Conservation (phyloP, 2,797 vertebrate species). For the Microctenopoma steveboyesi region DNA sequence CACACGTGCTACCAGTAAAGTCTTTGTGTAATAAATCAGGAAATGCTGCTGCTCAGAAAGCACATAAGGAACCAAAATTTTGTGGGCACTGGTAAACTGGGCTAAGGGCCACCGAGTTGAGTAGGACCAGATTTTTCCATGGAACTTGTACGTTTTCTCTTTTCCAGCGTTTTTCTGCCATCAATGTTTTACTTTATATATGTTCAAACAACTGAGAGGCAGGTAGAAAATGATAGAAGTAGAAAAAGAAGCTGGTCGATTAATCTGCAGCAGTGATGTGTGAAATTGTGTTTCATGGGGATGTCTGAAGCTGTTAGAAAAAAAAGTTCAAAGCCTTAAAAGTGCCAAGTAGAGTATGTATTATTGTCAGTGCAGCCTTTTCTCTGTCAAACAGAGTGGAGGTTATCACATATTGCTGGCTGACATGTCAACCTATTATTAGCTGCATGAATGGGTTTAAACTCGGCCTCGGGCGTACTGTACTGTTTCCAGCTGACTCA, state of each 20-base stretch:
- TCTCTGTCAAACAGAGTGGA: too few species aligned
- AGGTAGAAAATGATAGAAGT: constrained; percentile 30
- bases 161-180: constrained; percentile 31
- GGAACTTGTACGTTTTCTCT: constrained; percentile 45
- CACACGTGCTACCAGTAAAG: constrained; percentile 17
- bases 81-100: constrained; percentile 59
- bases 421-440: background rate
- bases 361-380: too few species aligned
- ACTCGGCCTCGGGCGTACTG: background rate
- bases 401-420: too few species aligned
- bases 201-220: constrained; percentile 11
- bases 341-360: too few species aligned
- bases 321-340: too few species aligned
- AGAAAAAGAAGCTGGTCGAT: background rate
- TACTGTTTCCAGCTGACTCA: too few species aligned
- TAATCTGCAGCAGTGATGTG: background rate
- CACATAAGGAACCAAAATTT: constrained; percentile 47
- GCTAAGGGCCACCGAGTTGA: constrained; percentile 55
- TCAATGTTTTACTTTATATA: constrained; percentile 30
- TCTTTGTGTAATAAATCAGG: constrained; percentile 45
- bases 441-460: background rate
- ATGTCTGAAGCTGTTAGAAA: too few species aligned
- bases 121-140: constrained; percentile 73
- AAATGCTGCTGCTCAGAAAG: constrained; percentile 41
- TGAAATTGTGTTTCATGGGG: background rate